A percentile compares a stretch with the other conserved stretches of the same genome.
phyloP scores from a whole-genome alignment of 2,888 invertebrate genomes.

The Tribolium freemani region DNA sequence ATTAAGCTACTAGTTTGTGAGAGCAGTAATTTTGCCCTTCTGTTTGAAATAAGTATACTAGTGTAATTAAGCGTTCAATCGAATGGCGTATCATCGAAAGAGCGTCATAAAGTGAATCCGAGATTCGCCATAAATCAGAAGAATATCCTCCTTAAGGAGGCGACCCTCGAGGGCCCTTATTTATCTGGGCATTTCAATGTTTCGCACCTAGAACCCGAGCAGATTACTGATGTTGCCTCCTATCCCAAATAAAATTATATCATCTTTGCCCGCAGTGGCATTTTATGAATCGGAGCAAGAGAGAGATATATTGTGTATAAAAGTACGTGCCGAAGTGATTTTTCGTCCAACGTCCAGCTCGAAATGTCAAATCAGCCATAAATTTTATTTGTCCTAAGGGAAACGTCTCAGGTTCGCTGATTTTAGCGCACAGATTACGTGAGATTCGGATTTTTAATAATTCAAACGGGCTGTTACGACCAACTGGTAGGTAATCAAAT shows the following conservation, averaged over 20 bases:
- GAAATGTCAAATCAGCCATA: conserved; percentile 72
- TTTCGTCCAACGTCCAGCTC: conserved; percentile 57
- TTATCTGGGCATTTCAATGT: conserved; percentile 57
- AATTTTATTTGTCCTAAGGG: conserved; percentile 71
- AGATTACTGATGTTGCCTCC: conserved; percentile 52
- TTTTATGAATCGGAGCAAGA: conserved; percentile 26
- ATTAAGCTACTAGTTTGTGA: too few species aligned
- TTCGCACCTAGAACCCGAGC: conserved; percentile 55
- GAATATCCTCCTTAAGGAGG: conserved; percentile 37
- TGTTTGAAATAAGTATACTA: not conserved
- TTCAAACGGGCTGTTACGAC: conserved; percentile 31
- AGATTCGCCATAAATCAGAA: conserved; percentile 42
- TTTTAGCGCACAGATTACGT: conserved; percentile 42
- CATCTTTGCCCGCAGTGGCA: conserved; percentile 24
- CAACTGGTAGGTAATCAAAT: conserved; percentile 8
- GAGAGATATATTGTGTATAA: conserved; percentile 19
- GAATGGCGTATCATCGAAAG: conserved; percentile 7
- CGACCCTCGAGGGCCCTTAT: conserved; percentile 53
- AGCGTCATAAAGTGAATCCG: conserved; percentile 20
- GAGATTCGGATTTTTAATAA: conserved; percentile 43
- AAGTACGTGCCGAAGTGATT: conserved; percentile 44
- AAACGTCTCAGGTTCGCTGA: conserved; percentile 51
- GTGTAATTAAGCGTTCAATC: conserved; percentile 22
- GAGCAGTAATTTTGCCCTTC: too few species aligned
- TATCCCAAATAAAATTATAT: conserved; percentile 49